Percentiles rank a stretch among this genome's conserved stretches.
Conservation (phyloP, 2,113 vertebrate genomes). For the Oreochromis niloticus region DNA sequence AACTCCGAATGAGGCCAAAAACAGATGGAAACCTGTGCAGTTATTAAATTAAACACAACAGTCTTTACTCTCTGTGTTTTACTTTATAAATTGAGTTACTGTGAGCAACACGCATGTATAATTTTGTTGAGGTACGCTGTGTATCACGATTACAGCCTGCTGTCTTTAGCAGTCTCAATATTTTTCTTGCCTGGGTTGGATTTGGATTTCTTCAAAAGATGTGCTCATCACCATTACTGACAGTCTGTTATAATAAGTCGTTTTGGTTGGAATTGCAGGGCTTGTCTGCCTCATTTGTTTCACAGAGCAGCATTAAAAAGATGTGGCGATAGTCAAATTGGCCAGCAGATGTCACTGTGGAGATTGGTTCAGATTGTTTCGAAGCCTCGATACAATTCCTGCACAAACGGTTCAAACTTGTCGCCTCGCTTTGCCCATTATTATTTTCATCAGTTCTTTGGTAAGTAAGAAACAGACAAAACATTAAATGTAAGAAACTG, state of each 20-base stretch:
- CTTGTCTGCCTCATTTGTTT: not conserved
- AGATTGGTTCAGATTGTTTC: not conserved
- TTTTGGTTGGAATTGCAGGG: not conserved
- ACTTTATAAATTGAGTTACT: too few relatives aligned
- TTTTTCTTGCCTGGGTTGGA: not conserved
- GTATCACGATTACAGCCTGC: not conserved
- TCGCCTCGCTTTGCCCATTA: fast-evolving
- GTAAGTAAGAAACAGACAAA: not conserved
- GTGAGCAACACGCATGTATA: not conserved
- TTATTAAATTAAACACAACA: too few relatives aligned
- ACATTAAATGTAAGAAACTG: not conserved
- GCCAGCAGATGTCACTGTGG: not conserved
- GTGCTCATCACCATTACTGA: not conserved
- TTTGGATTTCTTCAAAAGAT: not conserved
- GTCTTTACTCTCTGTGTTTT: too few relatives aligned
- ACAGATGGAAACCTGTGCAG: too few relatives aligned
- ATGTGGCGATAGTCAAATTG: not conserved
- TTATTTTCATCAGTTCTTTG: not conserved
- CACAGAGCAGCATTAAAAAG: not conserved
- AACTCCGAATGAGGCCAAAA: too few relatives aligned
- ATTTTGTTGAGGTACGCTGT: not conserved
- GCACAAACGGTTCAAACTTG: not conserved
- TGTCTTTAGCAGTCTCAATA: not conserved
- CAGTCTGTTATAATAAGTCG: not conserved
- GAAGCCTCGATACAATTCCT: not conserved